phyloP scores from a whole-genome alignment of 1,140 invertebrate genomes.

The Eufriesea mexicana region DNA sequence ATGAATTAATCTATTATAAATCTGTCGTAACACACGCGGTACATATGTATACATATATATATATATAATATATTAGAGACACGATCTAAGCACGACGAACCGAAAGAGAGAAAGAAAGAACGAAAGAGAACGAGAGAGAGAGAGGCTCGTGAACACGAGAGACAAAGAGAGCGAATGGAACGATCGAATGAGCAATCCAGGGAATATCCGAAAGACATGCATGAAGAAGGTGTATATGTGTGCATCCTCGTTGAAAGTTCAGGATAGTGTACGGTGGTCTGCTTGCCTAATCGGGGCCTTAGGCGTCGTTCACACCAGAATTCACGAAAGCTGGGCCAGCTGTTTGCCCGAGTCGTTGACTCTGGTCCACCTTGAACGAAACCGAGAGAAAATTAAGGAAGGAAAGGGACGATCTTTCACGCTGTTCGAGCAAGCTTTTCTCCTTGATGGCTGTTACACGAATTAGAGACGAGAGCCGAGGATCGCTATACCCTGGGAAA shows the following conservation, averaged over 20 bases:
- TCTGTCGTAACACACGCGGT: slow-evolving; percentile 43
- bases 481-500: too few relatives aligned
- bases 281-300: slow-evolving; percentile 66
- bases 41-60: slow-evolving; percentile 14
- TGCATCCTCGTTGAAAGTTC: slow-evolving; percentile 54
- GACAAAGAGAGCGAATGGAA: slow-evolving; percentile 10
- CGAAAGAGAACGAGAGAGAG: neutral
- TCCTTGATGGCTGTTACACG: slow-evolving; percentile 3
- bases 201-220: neutral
- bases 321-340: neutral
- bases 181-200: neutral
- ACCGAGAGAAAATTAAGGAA: neutral
- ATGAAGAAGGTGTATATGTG: slow-evolving; percentile 17
- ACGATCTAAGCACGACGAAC: slow-evolving; percentile 19
- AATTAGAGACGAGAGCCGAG: neutral
- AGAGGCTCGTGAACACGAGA: slow-evolving; percentile 5
- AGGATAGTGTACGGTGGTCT: slow-evolving; percentile 26
- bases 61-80: slow-evolving; percentile 23
- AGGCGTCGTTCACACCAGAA: slow-evolving; percentile 55
- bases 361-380: neutral
- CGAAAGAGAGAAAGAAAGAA: slow-evolving; percentile 7
- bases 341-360: neutral
- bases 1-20: slow-evolving; percentile 64
- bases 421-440: slow-evolving; percentile 30
- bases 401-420: neutral